A percentile compares a stretch with the other conserved stretches of the same genome.
These are phyloP conservation scores for Bujurquina vittata DNA, from an alignment of 2,113 vertebrate species.

Conservation along the genomic window DNA sequence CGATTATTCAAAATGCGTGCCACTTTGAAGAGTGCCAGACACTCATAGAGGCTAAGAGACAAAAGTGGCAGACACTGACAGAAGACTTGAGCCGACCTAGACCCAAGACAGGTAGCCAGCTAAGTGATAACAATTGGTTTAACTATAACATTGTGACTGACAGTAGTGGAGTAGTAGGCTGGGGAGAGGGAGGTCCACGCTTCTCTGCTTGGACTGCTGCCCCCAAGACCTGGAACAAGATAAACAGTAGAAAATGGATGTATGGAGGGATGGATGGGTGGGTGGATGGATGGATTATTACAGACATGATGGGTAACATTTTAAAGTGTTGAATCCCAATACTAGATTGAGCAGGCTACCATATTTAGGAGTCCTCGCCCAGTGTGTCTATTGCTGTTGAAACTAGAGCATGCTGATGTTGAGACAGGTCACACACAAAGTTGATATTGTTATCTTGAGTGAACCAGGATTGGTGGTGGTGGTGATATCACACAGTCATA, in stretches of 20 bases:
- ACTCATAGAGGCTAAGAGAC: not conserved
- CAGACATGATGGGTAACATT: not conserved
- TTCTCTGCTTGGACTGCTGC: not conserved
- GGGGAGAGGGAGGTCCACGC: not conserved
- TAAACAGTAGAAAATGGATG: not conserved
- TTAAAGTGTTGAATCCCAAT: constrained; percentile 1
- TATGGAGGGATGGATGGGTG: not conserved
- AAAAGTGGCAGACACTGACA: not conserved
- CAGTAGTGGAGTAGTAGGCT: not conserved
- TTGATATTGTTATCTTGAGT: constrained; percentile 34
- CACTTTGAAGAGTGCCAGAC: not conserved
- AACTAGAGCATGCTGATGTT: constrained; percentile 14
- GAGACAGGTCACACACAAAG: constrained; percentile 20
- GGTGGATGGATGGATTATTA: not conserved
- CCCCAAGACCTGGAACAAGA: not conserved
- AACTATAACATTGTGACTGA: not conserved
- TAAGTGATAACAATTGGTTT: not conserved
- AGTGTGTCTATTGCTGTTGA: constrained; percentile 8
- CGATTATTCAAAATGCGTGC: not conserved
- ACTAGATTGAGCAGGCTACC: not conserved
- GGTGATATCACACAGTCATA: constrained; percentile 43
- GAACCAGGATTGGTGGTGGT: constrained; percentile 14
- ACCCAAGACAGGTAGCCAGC: not conserved
- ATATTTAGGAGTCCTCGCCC: constrained; percentile 10
- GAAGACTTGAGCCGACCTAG: not conserved